Evolutionary conservation across 2,113 vertebrate species (phyloP).

Genomic region (Antennarius striatus): DNA sequence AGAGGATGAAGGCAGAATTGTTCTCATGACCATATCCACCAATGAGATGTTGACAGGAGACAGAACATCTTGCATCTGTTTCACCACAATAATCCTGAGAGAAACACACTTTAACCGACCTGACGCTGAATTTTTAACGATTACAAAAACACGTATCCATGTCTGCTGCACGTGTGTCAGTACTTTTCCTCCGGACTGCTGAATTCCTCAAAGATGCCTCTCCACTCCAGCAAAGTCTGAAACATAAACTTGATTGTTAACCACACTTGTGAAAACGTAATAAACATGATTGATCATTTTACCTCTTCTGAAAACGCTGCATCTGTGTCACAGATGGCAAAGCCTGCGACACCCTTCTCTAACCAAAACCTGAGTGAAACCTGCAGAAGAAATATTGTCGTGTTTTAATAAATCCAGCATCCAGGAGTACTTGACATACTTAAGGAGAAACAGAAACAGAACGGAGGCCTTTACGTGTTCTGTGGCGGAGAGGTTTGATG

Average conservation of each 20-base stretch:
- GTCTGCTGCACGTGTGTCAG: neutral
- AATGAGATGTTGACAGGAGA: constrained; percentile 59
- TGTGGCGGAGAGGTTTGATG: constrained; percentile 8
- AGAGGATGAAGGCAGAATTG: constrained; percentile 63
- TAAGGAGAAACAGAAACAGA: neutral
- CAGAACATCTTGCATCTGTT: constrained; percentile 43
- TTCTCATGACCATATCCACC: constrained; percentile 69
- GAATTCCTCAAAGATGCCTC: constrained; percentile 61
- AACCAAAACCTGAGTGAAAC: constrained; percentile 71
- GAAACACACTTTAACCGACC: neutral
- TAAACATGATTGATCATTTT: neutral
- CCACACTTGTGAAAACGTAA: neutral
- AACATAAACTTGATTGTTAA: constrained; percentile 6
- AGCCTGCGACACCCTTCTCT: constrained; percentile 74
- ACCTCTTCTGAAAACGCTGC: constrained; percentile 71
- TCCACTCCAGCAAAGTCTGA: constrained; percentile 74
- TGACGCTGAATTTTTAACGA: neutral
- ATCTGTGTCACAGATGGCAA: constrained; percentile 77
- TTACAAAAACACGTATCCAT: neutral
- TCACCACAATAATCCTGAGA: constrained; percentile 76
- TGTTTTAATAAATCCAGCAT: neutral
- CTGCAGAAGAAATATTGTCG: constrained; percentile 31
- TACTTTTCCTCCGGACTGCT: constrained; percentile 65
- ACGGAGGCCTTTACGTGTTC: constrained; percentile 38
- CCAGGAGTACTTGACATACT: neutral